phyloP scores from a whole-genome alignment of 2,888 invertebrate genomes.

The Amiota minor region DNA sequence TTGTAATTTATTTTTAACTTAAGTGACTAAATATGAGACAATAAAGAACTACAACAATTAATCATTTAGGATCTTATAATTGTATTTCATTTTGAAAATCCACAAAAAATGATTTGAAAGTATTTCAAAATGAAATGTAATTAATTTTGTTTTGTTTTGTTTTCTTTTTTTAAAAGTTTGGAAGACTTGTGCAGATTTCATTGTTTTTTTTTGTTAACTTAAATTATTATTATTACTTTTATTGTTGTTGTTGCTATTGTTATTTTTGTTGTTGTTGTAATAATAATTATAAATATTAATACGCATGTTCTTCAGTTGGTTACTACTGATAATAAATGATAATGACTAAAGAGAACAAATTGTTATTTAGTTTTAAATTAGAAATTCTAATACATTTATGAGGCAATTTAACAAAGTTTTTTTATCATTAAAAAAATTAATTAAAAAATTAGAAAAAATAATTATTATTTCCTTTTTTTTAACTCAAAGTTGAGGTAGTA shows the following conservation, averaged over 20 bases:
- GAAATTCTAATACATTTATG: conserved; percentile 33
- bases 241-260: neutral
- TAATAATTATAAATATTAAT: conserved; percentile 15
- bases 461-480: conserved; percentile 39
- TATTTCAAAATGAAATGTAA: neutral
- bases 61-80: neutral
- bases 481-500: conserved; percentile 68
- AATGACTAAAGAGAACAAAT: conserved; percentile 24
- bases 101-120: neutral
- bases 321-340: conserved; percentile 21
- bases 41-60: conserved; percentile 19
- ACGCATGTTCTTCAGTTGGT: conserved; percentile 15
- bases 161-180: conserved; percentile 27
- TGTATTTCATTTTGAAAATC: neutral
- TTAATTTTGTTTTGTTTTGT: neutral
- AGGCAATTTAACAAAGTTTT: conserved; percentile 42
- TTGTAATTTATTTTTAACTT: neutral
- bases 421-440: conserved; percentile 11
- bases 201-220: conserved; percentile 48
- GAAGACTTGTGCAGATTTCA: conserved; percentile 66
- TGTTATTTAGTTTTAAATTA: conserved; percentile 36
- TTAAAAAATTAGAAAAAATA: conserved; percentile 37
- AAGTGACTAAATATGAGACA: conserved; percentile 11
- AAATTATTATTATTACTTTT: neutral
- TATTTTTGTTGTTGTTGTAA: neutral